Percentiles rank a stretch among this genome's conserved stretches.
Conservation (phyloP, 2,113 vertebrate species). For the Bostrychus sinensis region DNA sequence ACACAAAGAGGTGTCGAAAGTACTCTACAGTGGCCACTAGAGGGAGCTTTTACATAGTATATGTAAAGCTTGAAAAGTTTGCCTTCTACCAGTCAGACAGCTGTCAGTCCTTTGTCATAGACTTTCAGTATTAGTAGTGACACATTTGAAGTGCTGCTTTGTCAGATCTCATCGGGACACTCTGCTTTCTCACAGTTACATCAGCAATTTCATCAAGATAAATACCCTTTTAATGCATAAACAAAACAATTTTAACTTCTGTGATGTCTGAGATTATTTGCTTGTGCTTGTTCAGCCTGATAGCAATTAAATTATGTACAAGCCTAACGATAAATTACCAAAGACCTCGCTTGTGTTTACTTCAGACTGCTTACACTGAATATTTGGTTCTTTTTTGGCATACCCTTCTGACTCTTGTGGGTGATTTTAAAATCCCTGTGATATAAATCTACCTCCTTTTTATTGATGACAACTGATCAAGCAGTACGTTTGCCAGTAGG, state of each 20-base stretch:
- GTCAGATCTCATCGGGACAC: neutral
- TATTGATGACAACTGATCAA: constrained; percentile 6
- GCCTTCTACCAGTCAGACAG: neutral
- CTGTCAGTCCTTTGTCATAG: neutral
- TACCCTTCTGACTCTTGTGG: neutral
- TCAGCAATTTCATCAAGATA: constrained; percentile 2
- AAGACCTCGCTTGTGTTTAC: neutral
- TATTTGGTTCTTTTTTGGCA: neutral
- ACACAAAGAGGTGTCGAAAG: neutral
- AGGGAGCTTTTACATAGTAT: neutral
- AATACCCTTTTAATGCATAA: neutral
- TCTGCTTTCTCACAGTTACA: neutral
- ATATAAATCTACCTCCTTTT: constrained; percentile 3
- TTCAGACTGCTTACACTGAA: neutral
- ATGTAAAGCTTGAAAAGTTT: neutral
- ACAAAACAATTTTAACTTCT: neutral
- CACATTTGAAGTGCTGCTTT: neutral
- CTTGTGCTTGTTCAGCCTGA: constrained; percentile 2
- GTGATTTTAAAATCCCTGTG: neutral
- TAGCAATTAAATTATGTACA: neutral
- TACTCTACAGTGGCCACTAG: neutral
- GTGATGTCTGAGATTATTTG: constrained; percentile 1
- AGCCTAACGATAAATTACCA: neutral
- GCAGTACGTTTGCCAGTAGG: neutral
- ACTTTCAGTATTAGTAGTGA: no score